Conservation (phyloP, 2,888 invertebrate genomes). For the Epistrophe grossulariae region DNA sequence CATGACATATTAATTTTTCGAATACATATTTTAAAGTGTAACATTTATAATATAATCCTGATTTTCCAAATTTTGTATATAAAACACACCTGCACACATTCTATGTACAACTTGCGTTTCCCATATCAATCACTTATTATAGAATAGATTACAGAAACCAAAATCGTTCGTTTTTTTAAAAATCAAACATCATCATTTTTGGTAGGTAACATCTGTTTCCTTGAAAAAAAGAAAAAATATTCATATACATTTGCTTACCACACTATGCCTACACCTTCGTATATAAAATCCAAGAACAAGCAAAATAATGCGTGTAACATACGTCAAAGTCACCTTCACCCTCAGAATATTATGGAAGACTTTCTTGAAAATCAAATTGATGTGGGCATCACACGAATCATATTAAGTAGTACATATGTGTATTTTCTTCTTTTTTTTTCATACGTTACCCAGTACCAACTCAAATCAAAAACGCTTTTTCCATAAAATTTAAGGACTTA, state of each 20-base stretch:
- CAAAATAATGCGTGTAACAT: not conserved
- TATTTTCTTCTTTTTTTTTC: not conserved
- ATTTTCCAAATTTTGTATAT: not conserved
- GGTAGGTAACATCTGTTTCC: conserved; percentile 6
- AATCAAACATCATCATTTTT: conserved; percentile 13
- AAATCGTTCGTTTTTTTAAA: not conserved
- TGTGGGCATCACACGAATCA: conserved; percentile 12
- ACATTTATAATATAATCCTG: not conserved
- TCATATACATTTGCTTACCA: not conserved
- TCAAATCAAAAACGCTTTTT: not conserved
- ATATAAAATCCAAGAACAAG: not conserved
- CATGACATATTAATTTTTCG: not conserved
- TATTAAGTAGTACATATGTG: no score
- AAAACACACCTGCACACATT: not conserved
- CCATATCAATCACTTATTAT: not conserved
- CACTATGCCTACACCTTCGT: not conserved
- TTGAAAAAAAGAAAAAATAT: not conserved
- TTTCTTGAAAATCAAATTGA: conserved; percentile 1
- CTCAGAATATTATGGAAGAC: not conserved
- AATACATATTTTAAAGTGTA: not conserved
- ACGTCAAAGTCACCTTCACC: not conserved
- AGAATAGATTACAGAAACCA: not conserved
- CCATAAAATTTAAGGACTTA: not conserved
- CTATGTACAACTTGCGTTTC: not conserved
- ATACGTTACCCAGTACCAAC: not conserved